Evolutionary conservation across 2,888 invertebrate species (phyloP).

Genomic region (Euplexia lucipara): DNA sequence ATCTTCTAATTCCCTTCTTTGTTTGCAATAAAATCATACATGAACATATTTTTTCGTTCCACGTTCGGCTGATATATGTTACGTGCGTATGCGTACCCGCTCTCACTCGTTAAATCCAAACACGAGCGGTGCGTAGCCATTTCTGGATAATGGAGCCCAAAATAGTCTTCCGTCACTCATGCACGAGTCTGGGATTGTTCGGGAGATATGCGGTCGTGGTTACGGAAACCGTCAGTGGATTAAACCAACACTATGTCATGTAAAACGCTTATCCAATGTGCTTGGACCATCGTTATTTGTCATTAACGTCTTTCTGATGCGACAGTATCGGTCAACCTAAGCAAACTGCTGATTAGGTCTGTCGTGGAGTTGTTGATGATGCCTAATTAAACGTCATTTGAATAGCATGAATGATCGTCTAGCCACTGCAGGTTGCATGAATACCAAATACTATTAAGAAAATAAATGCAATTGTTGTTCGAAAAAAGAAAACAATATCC

Average conservation of each 20-base stretch:
- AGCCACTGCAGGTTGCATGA: slow-evolving; percentile 10
- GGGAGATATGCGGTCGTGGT: slow-evolving; percentile 61
- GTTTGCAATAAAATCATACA: slow-evolving; percentile 44
- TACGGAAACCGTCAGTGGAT: slow-evolving; percentile 43
- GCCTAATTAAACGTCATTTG: slow-evolving; percentile 31
- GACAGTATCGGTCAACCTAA: slow-evolving; percentile 26
- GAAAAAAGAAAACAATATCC: too few species aligned
- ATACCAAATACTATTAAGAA: too few species aligned
- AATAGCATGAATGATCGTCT: slow-evolving; percentile 41
- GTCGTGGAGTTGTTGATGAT: slow-evolving; percentile 17
- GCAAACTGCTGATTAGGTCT: slow-evolving; percentile 36
- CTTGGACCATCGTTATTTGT: slow-evolving; percentile 23
- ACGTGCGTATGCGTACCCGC: slow-evolving; percentile 63
- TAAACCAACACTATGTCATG: slow-evolving; percentile 20
- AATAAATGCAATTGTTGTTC: too few species aligned
- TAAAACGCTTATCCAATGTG: slow-evolving; percentile 23
- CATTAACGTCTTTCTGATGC: slow-evolving; percentile 19
- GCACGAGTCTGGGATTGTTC: slow-evolving; percentile 74
- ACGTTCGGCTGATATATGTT: slow-evolving; percentile 55
- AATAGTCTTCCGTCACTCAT: slow-evolving; percentile 86
- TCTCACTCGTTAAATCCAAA: slow-evolving; percentile 83
- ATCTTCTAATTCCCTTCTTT: slow-evolving; percentile 19
- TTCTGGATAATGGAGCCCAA: slow-evolving; percentile 87
- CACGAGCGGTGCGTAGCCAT: slow-evolving; percentile 83
- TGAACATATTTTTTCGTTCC: slow-evolving; percentile 57